Evolutionary conservation across 2,888 invertebrate species (phyloP).

Genomic region (Podotricha telesiphe): DNA sequence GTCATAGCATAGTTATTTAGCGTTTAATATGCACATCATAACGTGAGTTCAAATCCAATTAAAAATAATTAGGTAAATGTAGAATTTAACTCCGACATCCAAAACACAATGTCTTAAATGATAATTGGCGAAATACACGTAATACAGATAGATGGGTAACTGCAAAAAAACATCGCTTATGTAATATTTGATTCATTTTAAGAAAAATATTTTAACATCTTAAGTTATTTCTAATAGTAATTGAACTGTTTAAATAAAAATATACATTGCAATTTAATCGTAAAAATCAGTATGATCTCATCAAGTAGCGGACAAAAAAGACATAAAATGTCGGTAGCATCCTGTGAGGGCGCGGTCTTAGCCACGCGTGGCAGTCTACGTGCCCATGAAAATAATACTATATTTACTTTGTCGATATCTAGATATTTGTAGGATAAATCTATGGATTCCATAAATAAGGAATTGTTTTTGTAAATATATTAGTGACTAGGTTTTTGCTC

Average conservation of each 20-base stretch:
- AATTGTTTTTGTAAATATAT: no score
- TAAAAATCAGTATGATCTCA: slow-evolving; percentile 42
- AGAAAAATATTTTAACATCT: not conserved
- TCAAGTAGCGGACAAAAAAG: slow-evolving; percentile 39
- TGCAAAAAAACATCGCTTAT: not conserved
- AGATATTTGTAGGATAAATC: not conserved
- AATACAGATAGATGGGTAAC: not conserved
- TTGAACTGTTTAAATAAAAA: not conserved
- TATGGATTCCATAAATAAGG: not conserved
- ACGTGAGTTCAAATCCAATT: no score
- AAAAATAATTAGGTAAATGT: no score
- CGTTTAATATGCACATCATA: no score
- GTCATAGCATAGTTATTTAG: no score
- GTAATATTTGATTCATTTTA: not conserved
- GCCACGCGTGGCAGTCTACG: slow-evolving; percentile 52
- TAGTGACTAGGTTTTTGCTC: no score
- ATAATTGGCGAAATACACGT: not conserved
- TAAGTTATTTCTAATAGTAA: not conserved
- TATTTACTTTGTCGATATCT: not conserved
- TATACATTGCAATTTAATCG: slow-evolving; percentile 13
- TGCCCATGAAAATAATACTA: slow-evolving; percentile 14
- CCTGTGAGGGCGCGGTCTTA: slow-evolving; percentile 56
- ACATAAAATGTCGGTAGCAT: slow-evolving; percentile 42
- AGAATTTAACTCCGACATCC: no score
- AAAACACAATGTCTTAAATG: not conserved